These are phyloP conservation scores for Athene cunicularia DNA, from an alignment of 2,113 vertebrate species.

Conservation along the genomic window DNA sequence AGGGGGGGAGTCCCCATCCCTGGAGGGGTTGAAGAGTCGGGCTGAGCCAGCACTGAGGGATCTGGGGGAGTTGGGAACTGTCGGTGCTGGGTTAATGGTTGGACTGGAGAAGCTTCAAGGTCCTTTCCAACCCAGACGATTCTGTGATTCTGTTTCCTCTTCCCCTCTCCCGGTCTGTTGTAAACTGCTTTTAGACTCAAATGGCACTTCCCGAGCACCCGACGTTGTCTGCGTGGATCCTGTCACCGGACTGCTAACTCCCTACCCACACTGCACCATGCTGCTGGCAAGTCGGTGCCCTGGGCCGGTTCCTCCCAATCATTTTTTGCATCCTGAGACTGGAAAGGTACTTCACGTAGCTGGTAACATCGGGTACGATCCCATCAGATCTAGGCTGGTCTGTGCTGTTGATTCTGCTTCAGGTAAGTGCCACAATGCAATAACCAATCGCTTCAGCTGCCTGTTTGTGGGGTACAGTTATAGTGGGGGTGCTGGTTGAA, in stretches of 20 bases:
- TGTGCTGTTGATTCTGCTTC: constrained; percentile 71
- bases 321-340: constrained; percentile 85
- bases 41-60: too few species aligned
- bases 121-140: too few species aligned
- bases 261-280: constrained; percentile 74
- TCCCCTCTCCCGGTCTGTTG: neutral
- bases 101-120: too few species aligned
- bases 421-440: constrained; percentile 23
- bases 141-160: neutral
- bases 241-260: constrained; percentile 77
- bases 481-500: neutral
- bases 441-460: neutral
- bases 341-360: constrained; percentile 80
- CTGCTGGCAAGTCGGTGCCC: constrained; percentile 75
- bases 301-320: constrained; percentile 75
- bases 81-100: too few species aligned
- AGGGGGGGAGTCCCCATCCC: too few species aligned
- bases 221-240: constrained; percentile 67
- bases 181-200: constrained; percentile 56
- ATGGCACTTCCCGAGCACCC: constrained; percentile 51
- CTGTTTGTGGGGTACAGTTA: neutral
- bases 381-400: constrained; percentile 75
- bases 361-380: constrained; percentile 85
- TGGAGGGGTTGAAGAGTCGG: too few species aligned
- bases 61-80: too few species aligned